Base-by-base conservation (phyloP, 2,888 invertebrate species). In the Atethmia centrago region DNA sequence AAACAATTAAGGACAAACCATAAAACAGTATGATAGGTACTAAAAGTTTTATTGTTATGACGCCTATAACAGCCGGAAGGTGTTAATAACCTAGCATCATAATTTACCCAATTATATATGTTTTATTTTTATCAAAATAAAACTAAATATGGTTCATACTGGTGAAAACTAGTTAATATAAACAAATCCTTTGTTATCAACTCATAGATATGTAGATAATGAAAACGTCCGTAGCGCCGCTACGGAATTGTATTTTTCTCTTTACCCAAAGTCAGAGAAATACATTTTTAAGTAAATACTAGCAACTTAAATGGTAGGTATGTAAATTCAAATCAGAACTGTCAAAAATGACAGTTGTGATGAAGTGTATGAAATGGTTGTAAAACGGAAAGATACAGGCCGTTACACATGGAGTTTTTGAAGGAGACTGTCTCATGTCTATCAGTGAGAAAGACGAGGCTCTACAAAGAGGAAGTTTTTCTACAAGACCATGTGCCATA, bases 141-240 rank as follows among this genome's bases (percentile, higher is more conserved):
- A 62, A 47, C 49, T 9, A 42, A 42, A 42, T n/a, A 61, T 51
- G 16, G 21, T 42, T 25, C 8, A 10, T 10, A 25, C 42, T 51
- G 12, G 42, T 25, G n/a, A 45, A 58, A 58, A 58, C 42, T 19
- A 49, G 58, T 28, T 28, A 36, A 31, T 49, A 49, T 28, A 58
- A 42, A 71, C 40, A 31, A 42, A 59, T 58, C 71, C 9, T 58
- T 71, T 71, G 31, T 71, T 71, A 49, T 72, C 58, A 42, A 49
- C 40, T 58, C 71, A 25, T 5, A 51, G 42, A 42, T 58, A 42
- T 2, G 9, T 1, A 14, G 36, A 36, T 28, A 73, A 28, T 55
- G 40, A 74, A 42, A 42, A 65, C 21, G 42, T 49, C 19, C 21
- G 31, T 14, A 63, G 40, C 14, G 10, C 9, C 28, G 3, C 14